phyloP scores from a whole-genome alignment of 2,797 vertebrate species.

The Rhincodon typus region DNA sequence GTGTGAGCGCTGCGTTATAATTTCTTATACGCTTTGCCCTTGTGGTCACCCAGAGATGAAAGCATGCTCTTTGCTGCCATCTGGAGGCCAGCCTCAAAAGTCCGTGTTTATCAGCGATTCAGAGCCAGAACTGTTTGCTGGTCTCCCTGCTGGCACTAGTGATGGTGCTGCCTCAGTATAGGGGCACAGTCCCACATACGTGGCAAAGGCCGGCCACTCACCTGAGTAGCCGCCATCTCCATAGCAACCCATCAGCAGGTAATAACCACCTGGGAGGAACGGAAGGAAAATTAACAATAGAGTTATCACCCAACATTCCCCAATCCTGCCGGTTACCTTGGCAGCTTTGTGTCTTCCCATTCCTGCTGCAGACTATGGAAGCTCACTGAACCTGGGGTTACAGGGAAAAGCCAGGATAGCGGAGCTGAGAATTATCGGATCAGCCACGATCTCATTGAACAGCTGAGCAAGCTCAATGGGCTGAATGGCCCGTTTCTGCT shows the following conservation, averaged over 20 bases:
- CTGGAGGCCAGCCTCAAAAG: not conserved
- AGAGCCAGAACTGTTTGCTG: not conserved
- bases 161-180: not conserved
- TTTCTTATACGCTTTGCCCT: not conserved
- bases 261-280: not conserved
- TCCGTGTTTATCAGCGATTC: not conserved
- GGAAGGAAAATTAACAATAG: not conserved
- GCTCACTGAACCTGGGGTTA: too few relatives aligned
- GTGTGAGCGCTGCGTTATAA: not conserved
- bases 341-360: not conserved
- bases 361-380: not conserved
- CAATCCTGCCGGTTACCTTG: not conserved
- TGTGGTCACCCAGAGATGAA: not conserved
- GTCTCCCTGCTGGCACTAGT: not conserved
- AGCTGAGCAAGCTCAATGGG: too few relatives aligned
- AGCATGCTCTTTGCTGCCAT: constrained; percentile 16
- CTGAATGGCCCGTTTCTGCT: too few relatives aligned
- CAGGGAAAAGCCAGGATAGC: too few relatives aligned
- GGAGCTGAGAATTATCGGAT: too few relatives aligned
- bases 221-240: not conserved
- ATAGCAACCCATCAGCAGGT: too few relatives aligned
- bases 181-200: too few relatives aligned
- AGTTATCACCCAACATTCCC: not conserved
- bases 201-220: not conserved
- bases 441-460: too few relatives aligned